Conservation (phyloP, 1,140 invertebrate species). For the Linepithema humile region DNA sequence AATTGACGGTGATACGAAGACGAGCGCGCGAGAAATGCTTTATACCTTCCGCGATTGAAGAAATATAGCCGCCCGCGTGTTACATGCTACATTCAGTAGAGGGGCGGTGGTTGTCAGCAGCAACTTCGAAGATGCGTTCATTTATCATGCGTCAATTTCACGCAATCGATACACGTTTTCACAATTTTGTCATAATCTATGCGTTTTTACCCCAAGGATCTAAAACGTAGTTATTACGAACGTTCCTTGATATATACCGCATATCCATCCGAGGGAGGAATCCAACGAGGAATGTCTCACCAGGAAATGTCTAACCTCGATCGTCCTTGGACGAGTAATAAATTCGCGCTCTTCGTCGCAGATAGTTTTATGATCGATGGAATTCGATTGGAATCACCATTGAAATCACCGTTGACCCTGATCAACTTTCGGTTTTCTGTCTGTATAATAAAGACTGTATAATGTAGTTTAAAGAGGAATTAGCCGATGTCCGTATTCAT, state of each 20-base stretch:
- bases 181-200: background rate
- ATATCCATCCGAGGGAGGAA: background rate
- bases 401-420: background rate
- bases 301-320: background rate
- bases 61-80: background rate
- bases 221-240: background rate
- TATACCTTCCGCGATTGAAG: constrained; percentile 15
- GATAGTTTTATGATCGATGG: too few species aligned
- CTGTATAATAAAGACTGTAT: background rate
- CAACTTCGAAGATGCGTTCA: background rate
- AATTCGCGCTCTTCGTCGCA: background rate
- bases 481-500: too few species aligned
- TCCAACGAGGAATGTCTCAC: background rate
- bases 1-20: background rate
- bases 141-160: background rate
- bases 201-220: too few species aligned
- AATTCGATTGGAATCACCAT: too few species aligned
- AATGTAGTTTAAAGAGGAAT: background rate
- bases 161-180: background rate
- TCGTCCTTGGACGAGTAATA: background rate
- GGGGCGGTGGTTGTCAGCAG: constrained; percentile 13
- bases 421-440: background rate
- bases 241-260: background rate
- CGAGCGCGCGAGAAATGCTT: background rate
- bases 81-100: constrained; percentile 22